Percentiles rank a stretch among this genome's conserved stretches.
phyloP scores from a whole-genome alignment of 1,140 invertebrate species.

The Brachystomella parvula region DNA sequence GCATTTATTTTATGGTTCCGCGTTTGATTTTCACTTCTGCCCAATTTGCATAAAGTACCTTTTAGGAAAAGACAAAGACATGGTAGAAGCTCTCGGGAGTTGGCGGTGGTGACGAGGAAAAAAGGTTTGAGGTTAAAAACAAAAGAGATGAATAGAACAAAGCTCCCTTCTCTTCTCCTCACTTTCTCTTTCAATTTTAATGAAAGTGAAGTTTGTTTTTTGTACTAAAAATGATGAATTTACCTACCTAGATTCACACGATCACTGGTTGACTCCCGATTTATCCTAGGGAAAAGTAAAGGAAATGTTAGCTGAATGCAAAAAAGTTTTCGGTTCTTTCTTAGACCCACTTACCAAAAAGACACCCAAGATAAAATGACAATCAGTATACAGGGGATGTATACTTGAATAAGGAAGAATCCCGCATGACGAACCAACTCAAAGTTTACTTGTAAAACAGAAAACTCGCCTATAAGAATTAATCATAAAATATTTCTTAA shows the following conservation, averaged over 20 bases:
- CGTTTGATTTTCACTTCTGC: conserved; percentile 1
- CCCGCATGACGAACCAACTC: conserved; percentile 82
- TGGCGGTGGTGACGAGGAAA: no score
- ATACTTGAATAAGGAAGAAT: conserved; percentile 61
- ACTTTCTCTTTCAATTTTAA: no score
- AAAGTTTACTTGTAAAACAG: conserved; percentile 55
- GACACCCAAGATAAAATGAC: conserved; percentile 93
- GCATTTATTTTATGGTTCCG: no score
- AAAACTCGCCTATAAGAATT: conserved; percentile 40
- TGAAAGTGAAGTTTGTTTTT: no score
- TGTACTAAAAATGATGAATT: no score
- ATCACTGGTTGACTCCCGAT: conserved; percentile 83
- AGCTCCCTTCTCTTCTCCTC: no score
- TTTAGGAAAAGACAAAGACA: no score
- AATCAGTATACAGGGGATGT: conserved; percentile 8
- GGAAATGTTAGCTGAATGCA: not conserved
- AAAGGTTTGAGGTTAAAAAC: no score
- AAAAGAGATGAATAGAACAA: no score
- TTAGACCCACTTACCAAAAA: conserved; percentile 66
- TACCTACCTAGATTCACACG: conserved; percentile 58
- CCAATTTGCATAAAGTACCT: no score
- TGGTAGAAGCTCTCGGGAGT: no score
- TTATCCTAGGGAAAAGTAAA: conserved; percentile 42
- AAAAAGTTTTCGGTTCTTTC: not conserved
- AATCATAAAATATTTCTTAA: conserved; percentile 7